Evolutionary conservation across 2,888 invertebrate genomes (phyloP).

Genomic region (Rapana venosa): DNA sequence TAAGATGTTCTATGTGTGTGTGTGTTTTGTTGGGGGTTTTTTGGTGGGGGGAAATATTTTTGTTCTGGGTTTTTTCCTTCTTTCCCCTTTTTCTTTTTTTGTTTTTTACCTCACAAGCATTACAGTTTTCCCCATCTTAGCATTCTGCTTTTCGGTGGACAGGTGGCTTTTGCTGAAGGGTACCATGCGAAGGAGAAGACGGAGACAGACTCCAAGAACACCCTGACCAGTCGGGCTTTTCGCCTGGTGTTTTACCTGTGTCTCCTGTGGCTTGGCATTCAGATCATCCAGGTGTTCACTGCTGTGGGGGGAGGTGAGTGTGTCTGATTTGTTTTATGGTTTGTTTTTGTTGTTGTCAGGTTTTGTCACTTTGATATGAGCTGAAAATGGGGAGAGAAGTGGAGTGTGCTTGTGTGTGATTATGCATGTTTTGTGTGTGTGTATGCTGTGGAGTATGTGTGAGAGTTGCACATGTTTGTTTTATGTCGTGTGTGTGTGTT

Average conservation of each 20-base stretch:
- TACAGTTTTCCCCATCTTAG: background rate
- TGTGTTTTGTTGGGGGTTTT: too few species aligned
- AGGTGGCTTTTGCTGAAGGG: conserved; percentile 70
- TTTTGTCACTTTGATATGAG: background rate
- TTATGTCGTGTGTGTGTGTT: background rate
- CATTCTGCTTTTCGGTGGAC: background rate
- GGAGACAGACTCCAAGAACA: conserved; percentile 49
- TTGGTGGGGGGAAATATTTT: too few species aligned
- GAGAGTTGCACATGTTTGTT: background rate
- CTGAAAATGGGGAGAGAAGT: background rate
- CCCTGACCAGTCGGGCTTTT: conserved; percentile 49
- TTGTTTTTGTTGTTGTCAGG: background rate
- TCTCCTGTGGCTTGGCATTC: conserved; percentile 59
- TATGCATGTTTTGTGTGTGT: background rate
- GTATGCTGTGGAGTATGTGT: background rate
- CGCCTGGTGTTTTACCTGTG: conserved; percentile 56
- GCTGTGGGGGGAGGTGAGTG: conserved; percentile 63
- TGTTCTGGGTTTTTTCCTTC: background rate
- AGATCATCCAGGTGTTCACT: conserved; percentile 60
- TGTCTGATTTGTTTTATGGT: background rate
- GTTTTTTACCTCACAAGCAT: too few species aligned
- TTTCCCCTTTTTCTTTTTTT: background rate
- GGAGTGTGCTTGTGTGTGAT: too few species aligned
- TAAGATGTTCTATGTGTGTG: too few species aligned
- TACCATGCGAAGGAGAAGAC: conserved; percentile 62